Evolutionary conservation across 2,113 vertebrate genomes (phyloP), one percentile per base, ranked within the genome.

Genomic region (Barbus barbus): DNA sequence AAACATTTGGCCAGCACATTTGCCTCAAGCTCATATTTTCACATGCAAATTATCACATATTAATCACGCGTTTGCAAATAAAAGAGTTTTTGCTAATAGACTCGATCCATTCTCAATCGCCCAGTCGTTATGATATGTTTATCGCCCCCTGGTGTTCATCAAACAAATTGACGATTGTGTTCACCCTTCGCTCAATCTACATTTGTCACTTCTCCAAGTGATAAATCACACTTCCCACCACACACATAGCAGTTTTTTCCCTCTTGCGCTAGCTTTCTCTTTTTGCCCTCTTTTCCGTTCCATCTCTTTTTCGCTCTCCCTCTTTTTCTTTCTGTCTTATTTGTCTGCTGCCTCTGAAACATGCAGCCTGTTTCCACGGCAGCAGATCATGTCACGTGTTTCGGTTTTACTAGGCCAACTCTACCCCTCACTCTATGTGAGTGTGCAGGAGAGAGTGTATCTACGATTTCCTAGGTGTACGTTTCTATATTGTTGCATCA

Each of bases 381-480:
- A 95, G 95, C 94, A 90, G 92, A 91, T 94, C 92, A 92, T 92
- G 90, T 94, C 92, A 94, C 90, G 51, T 26, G 81, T 36, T 82
- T 28, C 12, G 46, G 11, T 72, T 81, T 83, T 83, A 82, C 79
- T 84, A 75, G 83, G 83, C 75, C 71, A 87, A 82, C 58, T 72
- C 78, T 82, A 73, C 61, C n/a, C 38, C 69, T 83, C 41, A 81
- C 46, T 31, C 9, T 76, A 69, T 41, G 20, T 81, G 81, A 14
- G 53, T 76, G 77, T 33, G 33, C 51, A 69, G 41, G 41, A 60
- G 41, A 56, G 72, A 46, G 76, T 81, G 65, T 79, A 28, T 74
- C 78, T 36, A 24, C 56, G 13, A 83, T 73, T 79, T 58, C 38
- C 33, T 41, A 69, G 67, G 73, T 86, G 80, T 36, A 36, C 3